Evolutionary conservation across 2,113 vertebrate genomes (phyloP), one percentile per base, ranked within the genome.

Genomic region (Tragelaphus buxtoni): DNA sequence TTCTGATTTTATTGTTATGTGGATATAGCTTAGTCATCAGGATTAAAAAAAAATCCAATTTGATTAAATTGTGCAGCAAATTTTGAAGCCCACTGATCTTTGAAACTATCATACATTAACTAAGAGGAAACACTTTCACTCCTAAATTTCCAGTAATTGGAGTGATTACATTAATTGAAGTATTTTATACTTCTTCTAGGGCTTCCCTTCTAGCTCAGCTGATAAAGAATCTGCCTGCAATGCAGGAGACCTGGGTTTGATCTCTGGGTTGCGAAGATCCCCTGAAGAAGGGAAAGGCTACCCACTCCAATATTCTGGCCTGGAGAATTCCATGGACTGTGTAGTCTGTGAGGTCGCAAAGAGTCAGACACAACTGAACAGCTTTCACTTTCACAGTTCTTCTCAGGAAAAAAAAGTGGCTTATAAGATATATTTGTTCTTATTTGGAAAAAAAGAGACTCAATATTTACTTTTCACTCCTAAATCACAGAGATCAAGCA

Each of bases 61-160:
- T 90, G 74, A 95, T 74, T 90, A 47, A 88, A 90, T 63, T 83
- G 5, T 95, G 30, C 26, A 60, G 45, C 76, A 92, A 76, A 95
- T 18, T 55, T 56, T 76, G 11, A 51, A 95, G 91, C 47, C 7
- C 17, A 55, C 24, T 86, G 30, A 0, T 47, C 79, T 89, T 28
- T 61, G 51, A 58, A 92, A 86, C 5, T n/a, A 4, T 58, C 53
- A 26, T 90, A 10, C 18, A 65, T 88, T 94, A 49, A 76, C 74
- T 61, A 86, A 92, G 47, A 69, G 42, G 24, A 17, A 69, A 56
- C 82, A 8, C 3, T 90, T 92, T 69, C 28, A 69, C 28, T 95
- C 82, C 79, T 30, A 93, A 77, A 32, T 88, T 61, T 77, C 32
- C 16, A 82, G 16, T 56, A 32, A 80, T 35, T 45, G 45, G 91